These are phyloP conservation scores for Plecotus auritus DNA, from an alignment of 2,113 vertebrate species.

Conservation along the genomic window DNA sequence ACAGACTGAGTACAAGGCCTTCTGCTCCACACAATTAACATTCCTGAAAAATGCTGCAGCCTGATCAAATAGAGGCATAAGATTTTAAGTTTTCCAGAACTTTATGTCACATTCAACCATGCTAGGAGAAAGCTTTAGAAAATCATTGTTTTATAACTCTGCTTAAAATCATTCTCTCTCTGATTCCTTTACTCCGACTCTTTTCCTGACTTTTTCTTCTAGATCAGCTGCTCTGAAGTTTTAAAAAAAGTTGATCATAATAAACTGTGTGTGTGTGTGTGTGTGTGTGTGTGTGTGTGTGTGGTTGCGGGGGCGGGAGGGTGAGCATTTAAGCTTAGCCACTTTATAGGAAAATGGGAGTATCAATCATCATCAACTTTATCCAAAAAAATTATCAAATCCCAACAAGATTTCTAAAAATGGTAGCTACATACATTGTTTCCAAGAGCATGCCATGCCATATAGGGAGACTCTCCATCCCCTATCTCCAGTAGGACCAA, in stretches of 20 bases:
- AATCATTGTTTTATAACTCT: not conserved
- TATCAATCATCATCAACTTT: not conserved
- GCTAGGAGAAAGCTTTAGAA: not conserved
- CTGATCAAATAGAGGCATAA: not conserved
- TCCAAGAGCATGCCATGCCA: not conserved
- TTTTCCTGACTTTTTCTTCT: not conserved
- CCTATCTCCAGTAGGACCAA: not conserved
- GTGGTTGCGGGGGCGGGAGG: not conserved
- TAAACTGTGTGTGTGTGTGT: not conserved
- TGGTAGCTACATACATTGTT: not conserved
- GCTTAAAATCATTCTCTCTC: not conserved
- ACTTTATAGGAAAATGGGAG: not conserved
- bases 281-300: not conserved
- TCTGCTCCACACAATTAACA: not conserved
- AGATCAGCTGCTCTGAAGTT: not conserved
- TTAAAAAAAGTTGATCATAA: not conserved
- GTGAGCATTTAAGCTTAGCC: not conserved
- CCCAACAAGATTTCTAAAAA: not conserved
- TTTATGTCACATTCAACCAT: not conserved
- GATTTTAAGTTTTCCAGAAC: not conserved
- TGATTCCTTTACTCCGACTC: not conserved
- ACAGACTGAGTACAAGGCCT: not conserved
- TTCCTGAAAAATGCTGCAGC: not conserved
- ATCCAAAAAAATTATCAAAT: not conserved
- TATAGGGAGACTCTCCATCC: accelerated